phyloP scores from a whole-genome alignment of 1,140 invertebrate genomes.

The Hormaphis cornu region DNA sequence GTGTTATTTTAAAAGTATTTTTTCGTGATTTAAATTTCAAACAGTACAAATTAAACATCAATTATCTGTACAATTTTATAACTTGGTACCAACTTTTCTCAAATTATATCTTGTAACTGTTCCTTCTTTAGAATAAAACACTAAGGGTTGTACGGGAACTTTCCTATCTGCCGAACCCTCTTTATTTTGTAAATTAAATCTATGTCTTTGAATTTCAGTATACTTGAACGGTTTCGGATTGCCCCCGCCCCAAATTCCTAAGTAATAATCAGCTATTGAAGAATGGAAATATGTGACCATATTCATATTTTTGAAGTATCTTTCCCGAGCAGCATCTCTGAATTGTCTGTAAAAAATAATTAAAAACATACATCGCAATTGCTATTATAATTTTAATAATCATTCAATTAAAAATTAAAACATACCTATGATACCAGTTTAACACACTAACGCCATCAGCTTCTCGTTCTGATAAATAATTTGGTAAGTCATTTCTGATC shows the following conservation, averaged over 20 bases:
- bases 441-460: slow-evolving; percentile 94
- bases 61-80: not conserved
- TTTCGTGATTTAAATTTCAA: too few species aligned
- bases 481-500: slow-evolving; percentile 87
- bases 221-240: slow-evolving; percentile 92
- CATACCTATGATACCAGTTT: slow-evolving; percentile 85
- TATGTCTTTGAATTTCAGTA: slow-evolving; percentile 80
- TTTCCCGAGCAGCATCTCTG: slow-evolving; percentile 79
- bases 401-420: not conserved
- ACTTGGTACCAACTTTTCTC: slow-evolving; percentile 59
- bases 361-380: not conserved
- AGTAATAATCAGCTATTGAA: slow-evolving; percentile 93
- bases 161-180: slow-evolving; percentile 91
- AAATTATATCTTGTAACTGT: slow-evolving; percentile 76
- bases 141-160: slow-evolving; percentile 89
- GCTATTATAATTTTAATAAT: not conserved
- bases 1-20: slow-evolving; percentile 35
- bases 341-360: slow-evolving; percentile 60
- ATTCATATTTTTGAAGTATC: slow-evolving; percentile 96
- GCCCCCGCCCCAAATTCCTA: slow-evolving; percentile 92
- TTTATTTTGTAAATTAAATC: slow-evolving; percentile 75
- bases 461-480: slow-evolving; percentile 90
- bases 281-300: slow-evolving; percentile 94
- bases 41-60: too few species aligned
- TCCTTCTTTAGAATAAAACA: slow-evolving; percentile 82